These are phyloP conservation scores for Chloebia gouldiae DNA, from an alignment of 2,113 vertebrate genomes.

Conservation along the genomic window DNA sequence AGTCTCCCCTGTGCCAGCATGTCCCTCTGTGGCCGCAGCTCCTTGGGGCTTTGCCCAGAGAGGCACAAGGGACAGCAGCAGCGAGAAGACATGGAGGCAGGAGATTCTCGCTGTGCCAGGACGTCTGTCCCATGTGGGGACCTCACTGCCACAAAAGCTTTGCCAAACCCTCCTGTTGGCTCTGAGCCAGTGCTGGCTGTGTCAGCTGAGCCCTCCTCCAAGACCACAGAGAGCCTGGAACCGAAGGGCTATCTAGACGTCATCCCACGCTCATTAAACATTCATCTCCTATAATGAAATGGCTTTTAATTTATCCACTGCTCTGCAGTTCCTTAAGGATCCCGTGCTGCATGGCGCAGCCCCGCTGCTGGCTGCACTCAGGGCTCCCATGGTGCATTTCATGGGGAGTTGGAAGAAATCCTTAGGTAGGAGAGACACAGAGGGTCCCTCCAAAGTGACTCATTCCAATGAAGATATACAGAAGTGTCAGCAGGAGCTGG, in stretches of 20 bases:
- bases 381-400: rapidly evolving
- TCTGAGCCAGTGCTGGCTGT: background rate
- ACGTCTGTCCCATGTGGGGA: rapidly evolving
- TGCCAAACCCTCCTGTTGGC: background rate
- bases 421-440: background rate
- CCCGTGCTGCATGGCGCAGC: rapidly evolving
- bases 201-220: background rate
- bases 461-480: background rate
- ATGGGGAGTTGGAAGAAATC: background rate
- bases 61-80: background rate
- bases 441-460: background rate
- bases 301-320: constrained; percentile 46
- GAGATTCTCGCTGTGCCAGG: background rate
- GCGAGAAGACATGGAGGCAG: background rate
- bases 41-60: constrained; percentile 4
- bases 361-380: background rate
- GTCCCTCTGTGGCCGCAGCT: background rate
- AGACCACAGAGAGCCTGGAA: background rate
- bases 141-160: background rate
- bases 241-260: constrained; percentile 9
- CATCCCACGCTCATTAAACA: constrained; percentile 61
- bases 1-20: background rate
- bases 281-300: constrained; percentile 63
- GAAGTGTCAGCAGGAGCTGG: background rate
- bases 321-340: background rate